Conservation (phyloP, 2,113 vertebrate genomes). For the Callospermophilus lateralis region DNA sequence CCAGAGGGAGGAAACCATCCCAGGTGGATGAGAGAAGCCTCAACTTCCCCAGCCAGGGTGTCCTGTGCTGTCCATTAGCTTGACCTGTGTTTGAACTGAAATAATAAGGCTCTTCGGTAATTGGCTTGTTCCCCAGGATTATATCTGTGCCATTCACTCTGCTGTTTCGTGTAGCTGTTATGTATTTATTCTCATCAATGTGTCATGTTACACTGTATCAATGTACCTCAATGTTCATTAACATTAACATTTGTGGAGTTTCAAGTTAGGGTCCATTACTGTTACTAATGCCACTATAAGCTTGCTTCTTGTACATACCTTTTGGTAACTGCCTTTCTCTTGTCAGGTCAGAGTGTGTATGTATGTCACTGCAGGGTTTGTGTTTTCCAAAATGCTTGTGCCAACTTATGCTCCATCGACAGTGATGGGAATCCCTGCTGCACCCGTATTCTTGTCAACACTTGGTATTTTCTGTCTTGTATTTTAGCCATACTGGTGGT, state of each 20-base stretch:
- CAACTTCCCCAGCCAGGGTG: not conserved
- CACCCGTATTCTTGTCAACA: not conserved
- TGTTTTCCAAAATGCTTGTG: not conserved
- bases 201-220: not conserved
- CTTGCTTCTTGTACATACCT: too few relatives aligned
- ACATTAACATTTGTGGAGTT: not conserved
- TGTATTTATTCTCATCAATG: not conserved
- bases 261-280: not conserved
- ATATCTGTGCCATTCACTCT: not conserved
- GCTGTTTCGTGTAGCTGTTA: not conserved
- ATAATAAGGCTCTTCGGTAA: not conserved
- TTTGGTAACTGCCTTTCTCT: not conserved
- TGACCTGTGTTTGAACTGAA: not conserved
- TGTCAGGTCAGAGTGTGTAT: not conserved
- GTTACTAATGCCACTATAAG: too few relatives aligned
- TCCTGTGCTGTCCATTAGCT: not conserved
- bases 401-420: not conserved
- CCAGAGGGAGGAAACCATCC: too few relatives aligned
- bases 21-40: not conserved
- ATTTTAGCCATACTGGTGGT: not conserved
- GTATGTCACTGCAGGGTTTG: not conserved
- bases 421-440: not conserved
- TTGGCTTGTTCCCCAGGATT: not conserved
- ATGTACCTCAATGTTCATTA: too few relatives aligned
- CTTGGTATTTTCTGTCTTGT: not conserved